Evolutionary conservation across 2,888 invertebrate species (phyloP).

Genomic region (Diachrysia chrysitis): DNA sequence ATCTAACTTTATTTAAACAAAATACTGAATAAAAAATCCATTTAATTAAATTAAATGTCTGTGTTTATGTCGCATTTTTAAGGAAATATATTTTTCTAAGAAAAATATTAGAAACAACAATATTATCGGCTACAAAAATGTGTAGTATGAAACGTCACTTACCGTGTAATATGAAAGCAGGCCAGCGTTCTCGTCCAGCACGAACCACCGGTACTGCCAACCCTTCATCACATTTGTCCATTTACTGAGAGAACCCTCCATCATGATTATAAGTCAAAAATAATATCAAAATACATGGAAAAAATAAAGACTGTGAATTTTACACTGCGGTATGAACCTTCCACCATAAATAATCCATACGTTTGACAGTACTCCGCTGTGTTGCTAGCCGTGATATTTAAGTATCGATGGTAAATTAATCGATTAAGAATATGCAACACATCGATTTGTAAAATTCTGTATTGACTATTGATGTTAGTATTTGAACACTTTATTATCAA

Average conservation of each 20-base stretch:
- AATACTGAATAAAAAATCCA: slow-evolving; percentile 22
- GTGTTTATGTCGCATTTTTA: background rate
- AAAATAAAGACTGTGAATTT: slow-evolving; percentile 81
- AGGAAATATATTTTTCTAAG: background rate
- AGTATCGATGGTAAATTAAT: slow-evolving; percentile 28
- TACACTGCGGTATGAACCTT: slow-evolving; percentile 74
- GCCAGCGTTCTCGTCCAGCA: slow-evolving; percentile 98
- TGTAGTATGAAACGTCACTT: slow-evolving; percentile 87
- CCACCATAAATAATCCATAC: slow-evolving; percentile 84
- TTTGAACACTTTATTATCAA: no score
- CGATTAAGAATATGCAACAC: background rate
- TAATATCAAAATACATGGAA: slow-evolving; percentile 78
- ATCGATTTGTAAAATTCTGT: background rate
- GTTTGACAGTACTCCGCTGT: slow-evolving; percentile 72
- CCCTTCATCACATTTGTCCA: slow-evolving; percentile 99
- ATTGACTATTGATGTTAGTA: no score
- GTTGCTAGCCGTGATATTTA: slow-evolving; percentile 65
- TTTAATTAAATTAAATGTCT: background rate
- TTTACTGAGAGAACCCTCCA: slow-evolving; percentile 98
- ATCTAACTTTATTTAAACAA: slow-evolving; percentile 19
- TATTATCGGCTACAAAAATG: slow-evolving; percentile 30
- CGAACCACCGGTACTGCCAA: slow-evolving; percentile 99
- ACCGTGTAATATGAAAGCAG: slow-evolving; percentile 99
- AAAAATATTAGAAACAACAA: slow-evolving; percentile 32
- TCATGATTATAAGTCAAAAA: slow-evolving; percentile 86